Percentiles rank a stretch among this genome's conserved stretches.
These are phyloP conservation scores for Turritopsis dohrnii DNA, from an alignment of 30 jellyfish, hydroid and myxozoan species.

Conservation along the genomic window DNA sequence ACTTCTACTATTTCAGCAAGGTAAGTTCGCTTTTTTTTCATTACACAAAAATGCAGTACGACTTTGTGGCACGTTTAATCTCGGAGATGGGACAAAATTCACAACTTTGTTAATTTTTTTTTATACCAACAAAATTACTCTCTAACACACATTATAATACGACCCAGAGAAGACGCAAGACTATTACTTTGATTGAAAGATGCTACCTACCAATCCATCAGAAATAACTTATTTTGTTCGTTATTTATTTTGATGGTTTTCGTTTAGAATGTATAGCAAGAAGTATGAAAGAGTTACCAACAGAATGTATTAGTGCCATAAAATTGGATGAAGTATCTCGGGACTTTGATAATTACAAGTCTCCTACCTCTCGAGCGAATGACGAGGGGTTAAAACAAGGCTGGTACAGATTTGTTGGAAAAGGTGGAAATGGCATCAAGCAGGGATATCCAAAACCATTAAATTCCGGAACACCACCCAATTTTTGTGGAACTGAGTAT, in stretches of 20 bases:
- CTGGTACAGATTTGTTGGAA: constrained; percentile 47
- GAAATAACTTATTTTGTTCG: too few relatives aligned
- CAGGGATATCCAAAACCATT: constrained; percentile 32
- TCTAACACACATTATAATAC: too few relatives aligned
- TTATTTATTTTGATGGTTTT: too few relatives aligned
- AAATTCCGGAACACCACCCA: constrained; percentile 38
- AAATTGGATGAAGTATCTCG: constrained; percentile 27
- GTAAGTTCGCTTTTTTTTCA: neutral
- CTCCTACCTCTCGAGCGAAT: constrained; percentile 40
- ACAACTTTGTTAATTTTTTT: too few relatives aligned
- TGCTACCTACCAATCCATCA: too few relatives aligned
- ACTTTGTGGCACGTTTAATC: too few relatives aligned
- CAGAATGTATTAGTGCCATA: constrained; percentile 28
- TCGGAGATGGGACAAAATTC: too few relatives aligned
- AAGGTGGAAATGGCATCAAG: constrained; percentile 40
- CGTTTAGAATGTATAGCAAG: neutral
- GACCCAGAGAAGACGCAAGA: too few relatives aligned
- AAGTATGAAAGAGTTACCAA: constrained; percentile 20
- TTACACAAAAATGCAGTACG: neutral
- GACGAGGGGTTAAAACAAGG: constrained; percentile 32
- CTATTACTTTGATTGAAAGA: too few relatives aligned
- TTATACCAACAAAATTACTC: too few relatives aligned
- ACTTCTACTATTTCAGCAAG: neutral
- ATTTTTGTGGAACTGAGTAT: constrained; percentile 45
- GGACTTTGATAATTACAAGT: constrained; percentile 2